Conservation (phyloP, 1,140 invertebrate genomes). For the Aphelinus atriplicis region DNA sequence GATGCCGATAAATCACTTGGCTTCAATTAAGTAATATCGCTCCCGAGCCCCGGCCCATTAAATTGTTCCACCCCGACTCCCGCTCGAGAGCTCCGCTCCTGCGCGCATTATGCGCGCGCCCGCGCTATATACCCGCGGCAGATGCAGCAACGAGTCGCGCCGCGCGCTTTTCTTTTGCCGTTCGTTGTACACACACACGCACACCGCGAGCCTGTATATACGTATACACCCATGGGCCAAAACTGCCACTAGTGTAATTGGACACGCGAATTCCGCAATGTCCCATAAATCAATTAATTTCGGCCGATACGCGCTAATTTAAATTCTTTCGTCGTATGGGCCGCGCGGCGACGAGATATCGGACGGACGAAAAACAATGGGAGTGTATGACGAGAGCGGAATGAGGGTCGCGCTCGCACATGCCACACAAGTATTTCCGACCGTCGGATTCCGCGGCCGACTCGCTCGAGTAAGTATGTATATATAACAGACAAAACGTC, state of each 20-base stretch:
- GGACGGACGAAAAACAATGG: slow-evolving; percentile 18
- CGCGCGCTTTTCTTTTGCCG: too few species aligned
- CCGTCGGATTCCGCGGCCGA: slow-evolving; percentile 40
- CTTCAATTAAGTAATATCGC: slow-evolving; percentile 41
- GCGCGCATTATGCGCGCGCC: background rate
- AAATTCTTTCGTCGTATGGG: slow-evolving; percentile 45
- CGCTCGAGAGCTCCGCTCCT: slow-evolving; percentile 23
- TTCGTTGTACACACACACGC: background rate
- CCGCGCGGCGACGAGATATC: too few species aligned
- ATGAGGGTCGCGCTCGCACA: slow-evolving; percentile 2
- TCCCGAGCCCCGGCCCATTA: slow-evolving; percentile 25
- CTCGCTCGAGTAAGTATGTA: background rate
- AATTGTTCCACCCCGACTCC: background rate
- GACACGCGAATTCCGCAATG: slow-evolving; percentile 28
- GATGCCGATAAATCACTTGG: slow-evolving; percentile 33
- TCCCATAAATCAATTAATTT: slow-evolving; percentile 55
- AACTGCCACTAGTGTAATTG: too few species aligned
- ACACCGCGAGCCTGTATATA: background rate
- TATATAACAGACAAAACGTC: too few species aligned
- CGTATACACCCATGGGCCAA: background rate
- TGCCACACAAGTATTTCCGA: slow-evolving; percentile 37
- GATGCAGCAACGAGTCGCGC: too few species aligned
- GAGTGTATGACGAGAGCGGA: slow-evolving; percentile 14
- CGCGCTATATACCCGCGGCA: too few species aligned
- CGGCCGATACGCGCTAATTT: slow-evolving; percentile 43